Evolutionary conservation across 1,140 invertebrate genomes (phyloP).

Genomic region (Steinernema khuongi): DNA sequence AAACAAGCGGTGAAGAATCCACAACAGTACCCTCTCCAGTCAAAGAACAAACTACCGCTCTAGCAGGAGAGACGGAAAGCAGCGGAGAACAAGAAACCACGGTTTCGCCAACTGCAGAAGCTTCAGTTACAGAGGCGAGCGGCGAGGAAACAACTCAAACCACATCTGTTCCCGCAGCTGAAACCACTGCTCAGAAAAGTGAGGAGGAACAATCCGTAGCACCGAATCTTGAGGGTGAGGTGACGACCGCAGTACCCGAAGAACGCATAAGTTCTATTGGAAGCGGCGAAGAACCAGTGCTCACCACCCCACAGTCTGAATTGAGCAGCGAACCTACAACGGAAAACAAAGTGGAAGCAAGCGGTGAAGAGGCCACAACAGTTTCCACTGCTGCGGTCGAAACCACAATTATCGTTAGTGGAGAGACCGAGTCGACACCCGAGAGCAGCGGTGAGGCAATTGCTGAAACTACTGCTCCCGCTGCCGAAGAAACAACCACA

Average conservation of each 20-base stretch:
- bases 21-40: constrained; percentile 2
- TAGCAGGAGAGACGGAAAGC: constrained; percentile 16
- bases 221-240: no score
- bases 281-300: no score
- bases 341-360: not conserved
- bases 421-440: not conserved
- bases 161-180: not conserved
- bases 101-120: not conserved
- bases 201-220: no score
- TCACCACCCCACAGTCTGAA: no score
- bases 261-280: not conserved
- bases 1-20: not conserved
- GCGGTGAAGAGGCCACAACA: not conserved
- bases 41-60: not conserved
- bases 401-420: no score
- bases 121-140: not conserved
- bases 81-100: not conserved
- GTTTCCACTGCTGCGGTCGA: not conserved
- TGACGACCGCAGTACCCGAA: no score
- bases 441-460: not conserved
- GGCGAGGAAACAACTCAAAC: not conserved
- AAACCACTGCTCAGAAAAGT: not conserved
- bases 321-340: no score
- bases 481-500: constrained; percentile 18
- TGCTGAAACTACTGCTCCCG: not conserved